Evolutionary conservation across 2,113 vertebrate genomes (phyloP), one percentile per base, ranked within the genome.

Genomic region (Protobothrops mucrosquamatus): DNA sequence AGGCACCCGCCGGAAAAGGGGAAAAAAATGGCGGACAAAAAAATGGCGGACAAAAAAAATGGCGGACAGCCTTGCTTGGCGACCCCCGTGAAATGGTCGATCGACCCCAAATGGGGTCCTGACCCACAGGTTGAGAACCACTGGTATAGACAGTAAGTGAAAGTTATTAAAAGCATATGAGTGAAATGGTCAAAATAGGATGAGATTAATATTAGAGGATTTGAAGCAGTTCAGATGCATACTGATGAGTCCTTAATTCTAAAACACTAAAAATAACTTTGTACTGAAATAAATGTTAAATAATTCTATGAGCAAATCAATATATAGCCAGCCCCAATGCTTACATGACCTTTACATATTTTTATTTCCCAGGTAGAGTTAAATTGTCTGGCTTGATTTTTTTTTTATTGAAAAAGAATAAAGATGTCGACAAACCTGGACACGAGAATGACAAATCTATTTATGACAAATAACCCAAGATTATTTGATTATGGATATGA

Each of bases 211-310:
- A 23, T 57, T 43, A 89, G 20, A 23, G 9, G 88, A 57, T 11
- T 43, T 89, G 18, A 20, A 57, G n/a, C 26, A 55, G 29, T 15
- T n/a, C 7, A 88, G n/a, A 55, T 23, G n/a, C 52, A 34, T 39
- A 55, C 3, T 18, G n/a, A 88, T 88, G 14, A 56, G 18, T 54
- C 6, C 43, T 93, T 87, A 69, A 85, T 90, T 93, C 88, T 89
- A 20, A 94, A 96, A 94, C 81, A 87, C 24, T 88, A 92, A 94
- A 69, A n/a, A 85, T 22, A 85, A 5, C 39, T 96, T 96, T 92
- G 91, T 95, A 39, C 34, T 85, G 12, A 61, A 81, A 81, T 22
- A 43, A 43, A 81, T 43, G 74, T 43, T 43, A 81, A 81, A 81
- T 3, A 3, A 10, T 81, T 43, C 34, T 20, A 20, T 20, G 69